Conservation (phyloP, 2,797 vertebrate genomes). For the Sandelia bainsii region DNA sequence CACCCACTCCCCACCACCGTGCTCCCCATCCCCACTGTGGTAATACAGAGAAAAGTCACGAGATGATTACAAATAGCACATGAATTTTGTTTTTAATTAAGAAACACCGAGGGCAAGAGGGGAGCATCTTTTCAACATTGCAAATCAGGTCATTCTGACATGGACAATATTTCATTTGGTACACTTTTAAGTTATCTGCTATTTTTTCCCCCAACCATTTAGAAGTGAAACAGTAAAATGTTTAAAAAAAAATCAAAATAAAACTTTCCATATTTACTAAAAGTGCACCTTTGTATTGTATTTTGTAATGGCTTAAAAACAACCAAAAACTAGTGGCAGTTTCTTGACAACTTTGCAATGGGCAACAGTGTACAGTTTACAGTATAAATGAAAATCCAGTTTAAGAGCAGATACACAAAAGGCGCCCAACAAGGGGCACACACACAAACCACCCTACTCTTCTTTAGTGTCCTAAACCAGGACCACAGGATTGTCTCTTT, state of each 20-base stretch:
- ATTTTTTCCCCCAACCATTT: slow-evolving; percentile 43
- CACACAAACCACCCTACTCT: slow-evolving; percentile 22
- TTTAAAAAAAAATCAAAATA: slow-evolving; percentile 26
- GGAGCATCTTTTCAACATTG: slow-evolving; percentile 60
- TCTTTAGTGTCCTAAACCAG: slow-evolving; percentile 37
- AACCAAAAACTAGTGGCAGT: slow-evolving; percentile 34
- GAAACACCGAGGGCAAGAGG: slow-evolving; percentile 73
- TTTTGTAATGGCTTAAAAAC: slow-evolving; percentile 42
- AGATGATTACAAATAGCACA: slow-evolving; percentile 81
- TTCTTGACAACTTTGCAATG: slow-evolving; percentile 30
- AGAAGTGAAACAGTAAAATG: slow-evolving; percentile 45
- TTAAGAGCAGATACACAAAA: slow-evolving; percentile 56
- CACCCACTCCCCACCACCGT: not conserved
- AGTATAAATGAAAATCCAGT: slow-evolving; percentile 65
- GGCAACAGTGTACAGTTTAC: slow-evolving; percentile 46
- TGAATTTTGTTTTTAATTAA: slow-evolving; percentile 85
- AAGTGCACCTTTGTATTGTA: slow-evolving; percentile 62
- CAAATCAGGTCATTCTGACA: slow-evolving; percentile 59
- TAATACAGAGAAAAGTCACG: slow-evolving; percentile 36
- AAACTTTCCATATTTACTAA: slow-evolving; percentile 42
- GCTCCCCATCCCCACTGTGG: too few species aligned
- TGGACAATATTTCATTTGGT: slow-evolving; percentile 60
- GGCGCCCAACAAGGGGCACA: slow-evolving; percentile 27
- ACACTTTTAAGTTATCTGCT: slow-evolving; percentile 48
- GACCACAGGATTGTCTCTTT: slow-evolving; percentile 29